phyloP scores from a whole-genome alignment of 2,797 vertebrate species.

The Agapornis canus region DNA sequence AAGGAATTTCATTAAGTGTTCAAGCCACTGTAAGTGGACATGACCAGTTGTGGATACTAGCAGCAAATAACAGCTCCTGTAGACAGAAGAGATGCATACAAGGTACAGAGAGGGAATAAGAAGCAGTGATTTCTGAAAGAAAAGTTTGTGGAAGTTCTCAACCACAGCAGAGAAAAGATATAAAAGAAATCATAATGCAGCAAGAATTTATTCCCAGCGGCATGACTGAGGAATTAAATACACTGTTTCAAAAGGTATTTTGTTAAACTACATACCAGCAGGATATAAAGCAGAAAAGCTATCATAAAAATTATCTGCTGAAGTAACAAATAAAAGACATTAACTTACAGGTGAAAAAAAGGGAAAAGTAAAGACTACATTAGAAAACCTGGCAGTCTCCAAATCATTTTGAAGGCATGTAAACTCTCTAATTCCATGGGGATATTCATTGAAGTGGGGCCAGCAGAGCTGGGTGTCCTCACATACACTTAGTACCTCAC shows the following conservation, averaged over 20 bases:
- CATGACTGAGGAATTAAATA: conserved; percentile 35
- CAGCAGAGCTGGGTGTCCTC: not conserved
- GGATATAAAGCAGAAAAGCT: conserved; percentile 39
- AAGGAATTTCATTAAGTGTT: not conserved
- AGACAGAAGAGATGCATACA: not conserved
- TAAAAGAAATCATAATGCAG: conserved; percentile 8
- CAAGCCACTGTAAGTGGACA: not conserved
- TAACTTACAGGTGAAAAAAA: conserved; percentile 3
- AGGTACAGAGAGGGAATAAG: not conserved
- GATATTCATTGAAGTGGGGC: not conserved
- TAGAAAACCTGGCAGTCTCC: not conserved
- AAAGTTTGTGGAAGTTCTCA: not conserved
- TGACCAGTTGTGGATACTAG: not conserved
- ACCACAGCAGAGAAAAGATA: not conserved
- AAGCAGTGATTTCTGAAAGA: not conserved
- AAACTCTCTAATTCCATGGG: not conserved
- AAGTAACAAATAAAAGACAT: conserved; percentile 43
- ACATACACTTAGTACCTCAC: not conserved
- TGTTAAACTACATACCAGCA: conserved; percentile 20
- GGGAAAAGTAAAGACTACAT: not conserved
- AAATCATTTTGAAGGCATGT: not conserved
- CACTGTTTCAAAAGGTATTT: conserved; percentile 28
- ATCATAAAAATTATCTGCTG: conserved; percentile 14
- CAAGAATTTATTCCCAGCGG: not conserved
- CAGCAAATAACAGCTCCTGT: not conserved